Base-by-base conservation (phyloP, 1,140 invertebrate species). In the Philaenus spumarius region DNA sequence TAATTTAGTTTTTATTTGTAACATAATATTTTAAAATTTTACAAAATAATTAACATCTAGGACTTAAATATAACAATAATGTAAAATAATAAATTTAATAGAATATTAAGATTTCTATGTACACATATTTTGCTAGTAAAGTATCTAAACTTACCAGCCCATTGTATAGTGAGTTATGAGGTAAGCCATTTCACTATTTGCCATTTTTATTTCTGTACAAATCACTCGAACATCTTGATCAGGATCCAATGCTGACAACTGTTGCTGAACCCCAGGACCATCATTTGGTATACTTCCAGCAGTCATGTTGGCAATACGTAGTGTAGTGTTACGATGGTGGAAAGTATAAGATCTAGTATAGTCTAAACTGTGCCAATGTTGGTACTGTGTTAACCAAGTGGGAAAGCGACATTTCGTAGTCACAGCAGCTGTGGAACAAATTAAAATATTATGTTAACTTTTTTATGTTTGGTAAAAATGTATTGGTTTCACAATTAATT, bases 321-420 rank as follows among this genome's bases (percentile, higher is more conserved):
- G 69, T 0, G 82, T 82, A 0, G 79, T 79, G 67, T 86, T 85
- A 55, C 79, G 77, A 68, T 82, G 81, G 62, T 80, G 80, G 67
- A 85, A 82, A 19, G 77, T 80, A 69, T 85, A 86, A 19, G 80
- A 81, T 58, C 78, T 78, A 50, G 77, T 77, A 62, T 82, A 82
- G 73, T 87, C 84, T 61, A 87, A 70, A 2, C 84, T 83, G 68
- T 85, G 82, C 85, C 85, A 87, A 26, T 83, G 82, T 53, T 79
- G 77, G 35, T 79, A 78, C 61, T 73, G 76, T 17, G 81, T 80
- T 69, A 87, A 73, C 85, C 85, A 87, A 2, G 71, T 66, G 0
- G 84, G 84, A 66, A 83, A 86, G 59, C 79, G 80, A 68, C 85
- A 86, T 67, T 80, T 82, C 12, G 55, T 55, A 14, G 63, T 61